Evolutionary conservation across 1,140 invertebrate species (phyloP).

Genomic region (Camponotus vicinus): DNA sequence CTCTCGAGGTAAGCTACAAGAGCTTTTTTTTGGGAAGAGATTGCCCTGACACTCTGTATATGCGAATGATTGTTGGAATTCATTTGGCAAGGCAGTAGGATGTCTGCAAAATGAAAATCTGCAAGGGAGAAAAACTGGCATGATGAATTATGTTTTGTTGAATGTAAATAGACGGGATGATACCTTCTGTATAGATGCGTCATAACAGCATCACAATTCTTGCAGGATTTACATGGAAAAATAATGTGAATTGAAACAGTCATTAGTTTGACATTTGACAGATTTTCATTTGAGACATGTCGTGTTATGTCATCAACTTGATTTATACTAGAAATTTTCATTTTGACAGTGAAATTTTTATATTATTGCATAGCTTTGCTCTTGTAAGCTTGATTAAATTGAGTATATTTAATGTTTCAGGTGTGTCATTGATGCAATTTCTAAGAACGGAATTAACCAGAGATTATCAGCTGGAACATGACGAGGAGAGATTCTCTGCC

Average conservation of each 20-base stretch:
- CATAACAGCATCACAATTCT: too few species aligned
- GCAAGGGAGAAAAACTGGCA: not conserved
- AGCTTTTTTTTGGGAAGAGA: too few species aligned
- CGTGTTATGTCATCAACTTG: not conserved
- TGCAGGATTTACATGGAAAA: too few species aligned
- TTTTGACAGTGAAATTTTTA: too few species aligned
- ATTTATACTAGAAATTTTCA: not conserved
- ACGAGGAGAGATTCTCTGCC: slow-evolving; percentile 97
- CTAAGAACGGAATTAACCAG: slow-evolving; percentile 95
- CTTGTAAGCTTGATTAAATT: not conserved
- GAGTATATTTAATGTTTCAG: slow-evolving; percentile 64
- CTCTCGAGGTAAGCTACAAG: too few species aligned
- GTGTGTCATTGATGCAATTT: slow-evolving; percentile 90
- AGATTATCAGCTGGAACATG: slow-evolving; percentile 96
- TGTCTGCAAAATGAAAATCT: not conserved
- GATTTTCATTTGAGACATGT: slow-evolving; percentile 6
- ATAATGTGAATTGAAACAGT: too few species aligned
- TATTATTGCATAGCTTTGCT: not conserved
- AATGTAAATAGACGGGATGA: not conserved
- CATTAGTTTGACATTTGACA: not conserved
- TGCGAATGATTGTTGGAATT: not conserved
- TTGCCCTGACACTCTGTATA: too few species aligned
- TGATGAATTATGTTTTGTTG: slow-evolving; percentile 16
- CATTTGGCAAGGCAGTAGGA: not conserved
- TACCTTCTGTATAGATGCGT: not conserved